Evolutionary conservation across 2,888 invertebrate genomes (phyloP), one percentile per base, ranked within the genome.

Genomic region (Meta bourneti): DNA sequence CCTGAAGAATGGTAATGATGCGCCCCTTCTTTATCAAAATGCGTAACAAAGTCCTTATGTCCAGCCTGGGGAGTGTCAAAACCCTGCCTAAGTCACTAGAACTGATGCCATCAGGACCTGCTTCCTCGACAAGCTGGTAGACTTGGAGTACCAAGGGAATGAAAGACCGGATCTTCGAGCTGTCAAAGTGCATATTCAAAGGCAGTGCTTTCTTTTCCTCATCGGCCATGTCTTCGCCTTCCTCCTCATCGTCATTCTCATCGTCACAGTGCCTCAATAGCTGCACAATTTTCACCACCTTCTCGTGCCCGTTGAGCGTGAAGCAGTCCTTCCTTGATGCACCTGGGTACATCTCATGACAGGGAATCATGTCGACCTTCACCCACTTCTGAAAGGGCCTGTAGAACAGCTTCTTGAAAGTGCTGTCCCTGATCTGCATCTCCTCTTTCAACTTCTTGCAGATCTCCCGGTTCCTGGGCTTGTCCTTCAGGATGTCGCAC

Each of bases 271-370:
- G 87, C 78, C 88, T 92, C 8, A 93, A 72, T 11, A 93, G 80
- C 61, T 92, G 77, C 0, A 93, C 88, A 9, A 93, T 96, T 96
- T 93, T 96, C 96, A 90, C 95, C 95, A 5, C 94, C 94, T 93
- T 94, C 94, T 88, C 94, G 94, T 94, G 91, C 49, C 92, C 96
- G 96, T 13, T 94, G 94, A 93, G 95, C 96, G 94, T 85, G 93
- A 94, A 19, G 69, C 70, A 70, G 54, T 96, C 96, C 7, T 94
- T 94, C 69, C 94, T 94, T 6, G 94, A 93, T 0, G 96, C 96
- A 93, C 96, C 94, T 19, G 97, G 96, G 94, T 96, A 96, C 13
- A 96, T 93, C 7, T 95, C 95, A 93, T 96, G 95, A 93, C 96
- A 96, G 0, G 96, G 95, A 51, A 96, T 94, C 7, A 93, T 93